A percentile compares a stretch with the other conserved stretches of the same genome.
Conservation (phyloP, 1,140 invertebrate species). For the Pogonognathellus flavescens region DNA sequence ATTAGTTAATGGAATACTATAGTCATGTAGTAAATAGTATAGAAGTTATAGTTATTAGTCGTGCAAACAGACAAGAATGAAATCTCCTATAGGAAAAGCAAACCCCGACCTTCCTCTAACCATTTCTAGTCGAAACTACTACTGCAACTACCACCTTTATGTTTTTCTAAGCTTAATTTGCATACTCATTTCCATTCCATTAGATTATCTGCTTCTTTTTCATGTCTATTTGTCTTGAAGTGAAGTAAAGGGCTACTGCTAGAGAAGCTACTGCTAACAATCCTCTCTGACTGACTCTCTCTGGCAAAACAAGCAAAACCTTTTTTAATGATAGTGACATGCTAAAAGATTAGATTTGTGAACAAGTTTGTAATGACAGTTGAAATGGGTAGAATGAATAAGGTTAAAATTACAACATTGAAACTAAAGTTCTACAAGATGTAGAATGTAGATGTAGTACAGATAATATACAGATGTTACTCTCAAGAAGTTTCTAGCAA, state of each 20-base stretch:
- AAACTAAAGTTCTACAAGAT: too few relatives aligned
- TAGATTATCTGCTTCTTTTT: background rate
- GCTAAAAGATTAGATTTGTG: slow-evolving; percentile 1
- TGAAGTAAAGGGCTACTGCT: background rate
- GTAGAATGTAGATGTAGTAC: background rate
- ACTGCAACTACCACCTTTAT: background rate
- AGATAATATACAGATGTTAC: background rate
- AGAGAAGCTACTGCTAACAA: background rate
- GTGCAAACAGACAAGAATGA: too few relatives aligned
- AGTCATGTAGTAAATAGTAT: too few relatives aligned
- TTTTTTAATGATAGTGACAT: slow-evolving; percentile 6
- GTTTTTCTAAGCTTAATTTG: slow-evolving; percentile 17
- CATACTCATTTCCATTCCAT: slow-evolving; percentile 42
- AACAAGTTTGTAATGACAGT: slow-evolving; percentile 26
- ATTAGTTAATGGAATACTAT: too few relatives aligned
- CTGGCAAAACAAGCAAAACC: background rate
- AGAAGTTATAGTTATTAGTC: too few relatives aligned
- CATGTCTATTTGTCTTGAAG: slow-evolving; percentile 13
- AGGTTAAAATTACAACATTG: background rate
- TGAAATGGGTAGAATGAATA: background rate
- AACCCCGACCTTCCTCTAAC: slow-evolving; percentile 24
- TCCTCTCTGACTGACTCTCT: background rate
- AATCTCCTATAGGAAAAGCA: background rate
- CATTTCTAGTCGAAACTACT: background rate
- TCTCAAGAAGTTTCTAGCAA: too few relatives aligned